These are phyloP conservation scores for Nebria ingens DNA, from an alignment of 1,140 invertebrate genomes.

Conservation along the genomic window DNA sequence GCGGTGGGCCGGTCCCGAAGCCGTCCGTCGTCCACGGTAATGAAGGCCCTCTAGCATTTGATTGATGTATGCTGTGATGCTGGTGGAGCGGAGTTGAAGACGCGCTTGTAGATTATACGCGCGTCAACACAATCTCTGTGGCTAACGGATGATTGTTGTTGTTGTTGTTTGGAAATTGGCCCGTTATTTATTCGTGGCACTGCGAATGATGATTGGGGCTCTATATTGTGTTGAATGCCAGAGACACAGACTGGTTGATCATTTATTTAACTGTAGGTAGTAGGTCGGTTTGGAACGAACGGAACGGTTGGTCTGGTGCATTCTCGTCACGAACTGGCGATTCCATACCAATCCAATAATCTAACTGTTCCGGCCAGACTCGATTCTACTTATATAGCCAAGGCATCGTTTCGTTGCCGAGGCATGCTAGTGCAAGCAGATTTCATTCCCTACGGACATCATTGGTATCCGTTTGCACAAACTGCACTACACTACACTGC, in stretches of 20 bases:
- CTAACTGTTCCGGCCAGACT: constrained; percentile 25
- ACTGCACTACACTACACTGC: too few relatives aligned
- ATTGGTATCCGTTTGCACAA: too few relatives aligned
- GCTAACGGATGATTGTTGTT: too few relatives aligned
- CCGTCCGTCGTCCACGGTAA: too few relatives aligned
- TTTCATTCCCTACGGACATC: constrained; percentile 1
- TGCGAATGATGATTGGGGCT: too few relatives aligned
- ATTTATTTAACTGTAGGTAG: not conserved
- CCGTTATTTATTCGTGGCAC: too few relatives aligned
- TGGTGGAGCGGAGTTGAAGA: not conserved
- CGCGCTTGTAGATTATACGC: not conserved
- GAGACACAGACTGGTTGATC: too few relatives aligned
- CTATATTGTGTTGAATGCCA: too few relatives aligned
- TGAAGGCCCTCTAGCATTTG: not conserved
- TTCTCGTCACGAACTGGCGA: constrained; percentile 27
- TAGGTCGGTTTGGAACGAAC: not conserved
- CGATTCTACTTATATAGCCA: constrained; percentile 8
- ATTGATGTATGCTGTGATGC: not conserved
- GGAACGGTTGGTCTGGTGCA: constrained; percentile 13
- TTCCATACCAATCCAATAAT: constrained; percentile 29
- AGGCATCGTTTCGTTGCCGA: not conserved
- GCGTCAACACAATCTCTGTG: too few relatives aligned
- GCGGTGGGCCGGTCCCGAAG: too few relatives aligned
- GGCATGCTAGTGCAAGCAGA: constrained; percentile 1
- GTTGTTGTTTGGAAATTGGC: too few relatives aligned